These are phyloP conservation scores for Aplodontia rufa DNA, from an alignment of 2,113 vertebrate species.

Conservation along the genomic window DNA sequence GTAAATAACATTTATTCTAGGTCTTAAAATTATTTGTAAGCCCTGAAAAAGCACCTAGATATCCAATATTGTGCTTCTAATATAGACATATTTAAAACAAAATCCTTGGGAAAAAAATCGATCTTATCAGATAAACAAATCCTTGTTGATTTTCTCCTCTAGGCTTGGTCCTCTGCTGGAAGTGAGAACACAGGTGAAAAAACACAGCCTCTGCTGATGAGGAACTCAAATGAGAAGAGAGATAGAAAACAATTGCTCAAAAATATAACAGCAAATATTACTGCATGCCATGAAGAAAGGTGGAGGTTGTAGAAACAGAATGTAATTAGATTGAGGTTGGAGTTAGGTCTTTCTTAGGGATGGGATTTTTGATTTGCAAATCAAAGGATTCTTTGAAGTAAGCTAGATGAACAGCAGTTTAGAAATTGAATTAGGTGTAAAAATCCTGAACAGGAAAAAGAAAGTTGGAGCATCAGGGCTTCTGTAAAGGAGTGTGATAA, in stretches of 20 bases:
- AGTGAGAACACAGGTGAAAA: background rate
- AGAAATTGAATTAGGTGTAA: background rate
- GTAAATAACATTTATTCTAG: background rate
- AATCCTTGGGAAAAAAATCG: background rate
- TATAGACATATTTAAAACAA: background rate
- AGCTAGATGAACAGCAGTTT: background rate
- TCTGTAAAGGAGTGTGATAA: background rate
- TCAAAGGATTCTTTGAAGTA: background rate
- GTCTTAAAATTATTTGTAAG: background rate
- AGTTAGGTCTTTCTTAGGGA: background rate
- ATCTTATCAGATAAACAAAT: background rate
- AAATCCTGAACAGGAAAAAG: background rate
- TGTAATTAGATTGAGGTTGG: background rate
- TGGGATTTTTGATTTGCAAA: background rate
- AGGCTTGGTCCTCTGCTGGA: rapidly evolving
- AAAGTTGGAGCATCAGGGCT: background rate
- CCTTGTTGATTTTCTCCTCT: background rate
- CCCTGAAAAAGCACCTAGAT: background rate
- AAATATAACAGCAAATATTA: background rate
- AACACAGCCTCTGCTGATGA: background rate
- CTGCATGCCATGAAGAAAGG: background rate
- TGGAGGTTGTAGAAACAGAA: background rate
- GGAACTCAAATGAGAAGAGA: background rate
- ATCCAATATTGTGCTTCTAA: background rate
- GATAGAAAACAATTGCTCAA: background rate